These are phyloP conservation scores for Dissostichus mawsoni DNA, from an alignment of 2,113 vertebrate species.

Conservation along the genomic window DNA sequence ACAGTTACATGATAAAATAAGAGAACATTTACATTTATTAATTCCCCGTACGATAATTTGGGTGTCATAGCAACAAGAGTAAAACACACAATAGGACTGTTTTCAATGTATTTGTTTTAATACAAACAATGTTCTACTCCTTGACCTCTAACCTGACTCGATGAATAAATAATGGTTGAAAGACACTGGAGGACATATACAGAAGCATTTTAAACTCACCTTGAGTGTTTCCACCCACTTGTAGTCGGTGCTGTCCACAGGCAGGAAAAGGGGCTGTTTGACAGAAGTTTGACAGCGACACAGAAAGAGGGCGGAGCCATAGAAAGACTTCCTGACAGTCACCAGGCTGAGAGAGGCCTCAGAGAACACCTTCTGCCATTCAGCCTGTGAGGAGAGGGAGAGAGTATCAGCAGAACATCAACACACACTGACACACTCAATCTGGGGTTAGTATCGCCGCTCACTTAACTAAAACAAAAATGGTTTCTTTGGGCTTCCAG, in stretches of 20 bases:
- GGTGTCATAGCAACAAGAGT: no score
- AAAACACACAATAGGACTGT: no score
- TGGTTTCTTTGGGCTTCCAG: neutral
- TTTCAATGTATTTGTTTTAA: no score
- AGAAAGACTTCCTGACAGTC: slow-evolving; percentile 89
- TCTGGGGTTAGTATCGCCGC: neutral
- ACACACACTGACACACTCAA: neutral
- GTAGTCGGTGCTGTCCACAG: slow-evolving; percentile 87
- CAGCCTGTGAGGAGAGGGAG: slow-evolving; percentile 77
- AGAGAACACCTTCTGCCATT: slow-evolving; percentile 89
- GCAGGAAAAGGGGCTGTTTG: slow-evolving; percentile 83
- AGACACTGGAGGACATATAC: no score
- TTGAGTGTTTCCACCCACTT: slow-evolving; percentile 94
- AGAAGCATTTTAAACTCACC: slow-evolving; percentile 75
- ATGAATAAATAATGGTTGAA: no score
- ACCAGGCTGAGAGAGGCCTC: slow-evolving; percentile 83
- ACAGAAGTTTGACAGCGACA: slow-evolving; percentile 78
- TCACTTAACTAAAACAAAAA: neutral
- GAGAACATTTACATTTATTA: no score
- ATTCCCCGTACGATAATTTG: no score
- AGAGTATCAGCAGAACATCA: neutral
- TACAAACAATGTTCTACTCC: no score
- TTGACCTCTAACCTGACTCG: no score
- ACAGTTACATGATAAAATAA: neutral
- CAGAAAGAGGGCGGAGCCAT: slow-evolving; percentile 91